phyloP scores from a whole-genome alignment of 2,888 invertebrate species.

The Rotaria magnacalcarata region DNA sequence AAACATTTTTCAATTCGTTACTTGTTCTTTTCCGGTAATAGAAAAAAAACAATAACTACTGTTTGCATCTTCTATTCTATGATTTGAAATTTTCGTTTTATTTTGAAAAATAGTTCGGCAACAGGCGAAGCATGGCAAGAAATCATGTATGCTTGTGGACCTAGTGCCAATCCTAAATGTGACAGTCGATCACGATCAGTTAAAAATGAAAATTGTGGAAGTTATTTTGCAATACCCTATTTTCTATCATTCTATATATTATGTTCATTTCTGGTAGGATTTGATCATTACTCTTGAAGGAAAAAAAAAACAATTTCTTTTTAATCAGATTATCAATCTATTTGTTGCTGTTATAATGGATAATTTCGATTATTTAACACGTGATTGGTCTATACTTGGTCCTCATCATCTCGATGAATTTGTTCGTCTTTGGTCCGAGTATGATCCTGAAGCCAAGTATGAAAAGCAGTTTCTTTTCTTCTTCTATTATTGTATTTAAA shows the following conservation, averaged over 20 bases:
- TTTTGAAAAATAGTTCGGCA: conserved; percentile 51
- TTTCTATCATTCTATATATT: conserved; percentile 98
- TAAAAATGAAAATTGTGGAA: conserved; percentile 70
- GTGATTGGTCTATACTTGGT: conserved; percentile 98
- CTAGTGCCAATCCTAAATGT: conserved; percentile 47
- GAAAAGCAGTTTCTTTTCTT: conserved; percentile 45
- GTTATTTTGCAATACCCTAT: conserved; percentile 91
- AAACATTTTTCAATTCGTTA: conserved; percentile 93
- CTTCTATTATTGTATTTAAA: not conserved
- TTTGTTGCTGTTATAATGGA: conserved; percentile 99
- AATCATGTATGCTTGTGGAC: conserved; percentile 89
- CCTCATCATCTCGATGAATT: conserved; percentile 99
- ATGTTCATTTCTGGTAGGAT: conserved; percentile 88
- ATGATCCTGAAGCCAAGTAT: conserved; percentile 93
- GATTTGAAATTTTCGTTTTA: conserved; percentile 46
- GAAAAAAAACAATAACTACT: not conserved
- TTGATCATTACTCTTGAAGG: not conserved
- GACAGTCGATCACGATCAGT: conserved; percentile 59
- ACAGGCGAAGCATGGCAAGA: conserved; percentile 97
- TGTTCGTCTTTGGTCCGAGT: conserved; percentile 97
- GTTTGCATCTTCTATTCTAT: too few relatives aligned
- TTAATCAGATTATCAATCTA: conserved; percentile 85
- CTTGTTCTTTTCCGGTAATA: conserved; percentile 77
- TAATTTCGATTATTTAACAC: conserved; percentile 95
- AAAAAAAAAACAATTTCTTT: not conserved